Evolutionary conservation across 2,797 vertebrate species (phyloP).

Genomic region (Xiphorhynchus erythropygius): DNA sequence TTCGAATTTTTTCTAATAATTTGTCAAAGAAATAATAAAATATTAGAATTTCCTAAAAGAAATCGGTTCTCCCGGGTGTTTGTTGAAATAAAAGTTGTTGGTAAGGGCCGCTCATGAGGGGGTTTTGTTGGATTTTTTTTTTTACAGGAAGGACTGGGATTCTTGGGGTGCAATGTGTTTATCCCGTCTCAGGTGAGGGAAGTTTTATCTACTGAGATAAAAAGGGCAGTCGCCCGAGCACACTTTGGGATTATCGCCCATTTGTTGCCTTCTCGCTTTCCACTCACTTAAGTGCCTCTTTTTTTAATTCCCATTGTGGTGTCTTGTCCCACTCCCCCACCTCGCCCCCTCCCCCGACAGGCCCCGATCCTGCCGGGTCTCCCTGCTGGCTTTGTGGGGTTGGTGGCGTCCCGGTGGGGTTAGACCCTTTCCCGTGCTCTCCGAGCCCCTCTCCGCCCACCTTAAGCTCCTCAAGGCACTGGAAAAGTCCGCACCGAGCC

Average conservation of each 20-base stretch:
- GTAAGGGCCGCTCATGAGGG: not conserved
- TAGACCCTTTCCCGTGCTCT: not conserved
- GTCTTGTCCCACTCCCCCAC: not conserved
- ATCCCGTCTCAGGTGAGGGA: not conserved
- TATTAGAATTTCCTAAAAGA: not conserved
- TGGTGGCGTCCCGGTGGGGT: not conserved
- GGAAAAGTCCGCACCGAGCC: not conserved
- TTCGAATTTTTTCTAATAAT: not conserved
- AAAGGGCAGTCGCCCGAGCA: not conserved
- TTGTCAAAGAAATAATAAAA: not conserved
- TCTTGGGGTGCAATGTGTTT: not conserved
- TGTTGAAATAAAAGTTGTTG: not conserved
- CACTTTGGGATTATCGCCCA: not conserved
- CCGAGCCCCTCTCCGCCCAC: not conserved
- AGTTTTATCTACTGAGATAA: not conserved
- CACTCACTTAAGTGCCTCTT: not conserved
- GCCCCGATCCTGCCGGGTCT: not conserved
- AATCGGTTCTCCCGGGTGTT: not conserved
- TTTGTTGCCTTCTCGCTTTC: not conserved
- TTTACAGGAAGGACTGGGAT: not conserved
- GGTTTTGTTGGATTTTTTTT: accelerated
- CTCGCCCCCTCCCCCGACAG: not conserved
- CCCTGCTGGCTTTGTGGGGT: not conserved
- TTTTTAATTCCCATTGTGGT: not conserved
- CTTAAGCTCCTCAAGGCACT: not conserved